Base-by-base conservation (phyloP, 1,140 invertebrate genomes). In the Leptopilina clavipes region DNA sequence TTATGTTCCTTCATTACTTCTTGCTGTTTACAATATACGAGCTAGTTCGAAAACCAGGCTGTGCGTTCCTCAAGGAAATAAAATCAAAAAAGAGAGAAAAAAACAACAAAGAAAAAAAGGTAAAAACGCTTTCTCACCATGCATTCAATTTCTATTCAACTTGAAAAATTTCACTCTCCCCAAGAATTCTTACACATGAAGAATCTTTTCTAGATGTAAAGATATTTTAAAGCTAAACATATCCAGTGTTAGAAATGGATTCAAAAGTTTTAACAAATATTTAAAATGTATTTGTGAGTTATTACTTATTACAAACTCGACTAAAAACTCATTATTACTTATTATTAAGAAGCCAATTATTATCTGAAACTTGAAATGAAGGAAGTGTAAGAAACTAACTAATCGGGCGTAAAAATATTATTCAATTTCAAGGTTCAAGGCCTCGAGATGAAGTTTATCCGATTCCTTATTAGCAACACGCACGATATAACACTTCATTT, bases 1-100 rank as follows among this genome's bases (percentile, higher is more conserved):
- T 81, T 76, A 79, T 81, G 78, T 76, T 74, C 25, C 65, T 25
- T 44, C 72, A 59, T 70, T 75, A 70, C 25, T 10, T 37, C 40
- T 71, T 44, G 25, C 75, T 76, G 73, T 81, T 81, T 76, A 76
- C 45, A 75, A 59, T 65, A 76, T 65, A 72, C 40, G 31, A 70
- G 17, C 10, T 74, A 17, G 73, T 72, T 17, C n/a, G 25, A 54
- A 31, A 73, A 22, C 43, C 22, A 17, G 48, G 14, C 17, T 70
- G 40, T 52, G 37, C 40, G 48, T 19, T 40, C 37, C 2, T 40
- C 8, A 40, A 40, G 25, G 6, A 40, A 40, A 9, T 7, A 48
- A 52, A 52, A 52, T 7, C 0, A n/a, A 52, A 7, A 52, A 52
- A 5, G 14, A n/a, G n/a, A 48, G 12, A 14, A 48, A n/a, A n/a